Base-by-base conservation (phyloP, 1,140 invertebrate species). In the Drosophila bocqueti region DNA sequence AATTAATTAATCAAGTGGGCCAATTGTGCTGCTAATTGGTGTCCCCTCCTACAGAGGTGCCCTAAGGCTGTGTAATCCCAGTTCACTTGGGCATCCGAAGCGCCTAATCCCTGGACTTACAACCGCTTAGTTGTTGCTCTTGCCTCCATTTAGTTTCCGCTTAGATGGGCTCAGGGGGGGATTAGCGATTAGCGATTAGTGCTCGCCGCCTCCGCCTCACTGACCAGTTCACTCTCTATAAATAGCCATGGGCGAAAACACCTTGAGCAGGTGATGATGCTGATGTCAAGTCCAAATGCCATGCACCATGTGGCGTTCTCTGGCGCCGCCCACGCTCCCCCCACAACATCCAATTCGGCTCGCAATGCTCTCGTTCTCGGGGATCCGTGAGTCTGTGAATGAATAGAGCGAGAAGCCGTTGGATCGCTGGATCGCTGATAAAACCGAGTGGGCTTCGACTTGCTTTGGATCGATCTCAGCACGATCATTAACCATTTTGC, bases 251-350 rank as follows among this genome's bases (percentile, higher is more conserved):
- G 65, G 36, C 69, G 31, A 38, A 71, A 73, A 60, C 69, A 72
- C 66, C 67, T 74, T 74, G 55, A 45, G 71, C 55, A 72, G 67
- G 67, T 71, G 47, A 59, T 45, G 63, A 40, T 66, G 69, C 69
- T 73, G 71, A 74, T 72, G 71, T 83, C 80, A 78, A 69, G 75
- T 62, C 62, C 69, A 74, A 63, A 55, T 40, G 57, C 54, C 47
- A 36, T 72, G 42, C 67, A 61, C 67, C 71, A 74, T 74, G 71
- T 74, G 71, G 71, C 55, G 71, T 72, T 72, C 67, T 24, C 13
- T 72, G 43, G 45, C 36, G 21, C 16, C 47, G 59, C 82, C 82
- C 77, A 84, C 78, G 81, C 78, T 42, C 61, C n/a, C 55, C 13
- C 2, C 24, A 6, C 46, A 13, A 38, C 46, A 50, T 29, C 60